These are phyloP conservation scores for Drosophila nr. perissopoda DNA, from an alignment of 2,888 invertebrate genomes.

Conservation along the genomic window DNA sequence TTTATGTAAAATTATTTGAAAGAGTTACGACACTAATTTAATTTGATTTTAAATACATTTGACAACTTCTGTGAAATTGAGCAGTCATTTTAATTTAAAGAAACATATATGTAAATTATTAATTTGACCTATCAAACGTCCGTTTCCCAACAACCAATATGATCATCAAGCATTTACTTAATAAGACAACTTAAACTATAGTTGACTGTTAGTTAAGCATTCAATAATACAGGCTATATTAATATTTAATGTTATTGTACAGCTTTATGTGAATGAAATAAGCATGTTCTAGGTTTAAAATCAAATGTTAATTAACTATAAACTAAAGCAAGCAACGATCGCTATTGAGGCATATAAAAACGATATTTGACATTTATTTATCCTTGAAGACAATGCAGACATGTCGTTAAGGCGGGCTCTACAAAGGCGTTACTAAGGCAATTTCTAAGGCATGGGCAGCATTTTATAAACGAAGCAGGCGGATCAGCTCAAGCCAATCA, in stretches of 20 bases:
- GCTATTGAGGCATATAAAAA: conserved; percentile 29
- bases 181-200: conserved; percentile 23
- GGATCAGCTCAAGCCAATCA: conserved; percentile 41
- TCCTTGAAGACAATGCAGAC: conserved; percentile 2
- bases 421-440: conserved; percentile 20
- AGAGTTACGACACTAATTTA: background rate
- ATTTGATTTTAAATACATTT: too few relatives aligned
- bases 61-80: background rate
- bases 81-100: background rate
- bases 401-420: conserved; percentile 18
- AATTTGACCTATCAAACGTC: background rate
- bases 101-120: background rate
- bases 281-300: conserved; percentile 50
- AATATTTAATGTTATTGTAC: conserved; percentile 35
- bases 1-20: background rate
- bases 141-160: background rate
- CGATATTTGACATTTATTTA: conserved; percentile 5
- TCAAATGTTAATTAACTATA: conserved; percentile 16
- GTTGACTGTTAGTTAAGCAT: conserved; percentile 65
- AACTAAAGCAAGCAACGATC: conserved; percentile 61
- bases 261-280: conserved; percentile 47
- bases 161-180: conserved; percentile 63
- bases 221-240: conserved; percentile 59
- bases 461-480: conserved; percentile 45
- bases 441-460: conserved; percentile 35